phyloP scores from a whole-genome alignment of 2,797 vertebrate species.

The Gymnothorax javanicus region DNA sequence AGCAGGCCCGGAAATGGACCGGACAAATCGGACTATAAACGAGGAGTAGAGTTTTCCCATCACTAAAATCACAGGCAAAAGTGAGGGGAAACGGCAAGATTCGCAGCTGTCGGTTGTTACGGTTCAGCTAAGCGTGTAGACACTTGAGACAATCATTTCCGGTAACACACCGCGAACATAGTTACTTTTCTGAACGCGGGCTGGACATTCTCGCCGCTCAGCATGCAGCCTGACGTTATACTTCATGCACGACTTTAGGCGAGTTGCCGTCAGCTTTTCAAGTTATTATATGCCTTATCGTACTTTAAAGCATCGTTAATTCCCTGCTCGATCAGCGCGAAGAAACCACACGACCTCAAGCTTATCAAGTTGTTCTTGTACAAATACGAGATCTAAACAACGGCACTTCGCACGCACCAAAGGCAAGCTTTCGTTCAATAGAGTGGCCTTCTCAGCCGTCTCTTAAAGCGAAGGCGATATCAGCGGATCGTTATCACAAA shows the following conservation, averaged over 20 bases:
- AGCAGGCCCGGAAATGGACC: neutral
- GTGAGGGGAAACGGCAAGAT: neutral
- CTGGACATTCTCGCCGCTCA: neutral
- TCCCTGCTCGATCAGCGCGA: neutral
- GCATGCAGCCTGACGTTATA: neutral
- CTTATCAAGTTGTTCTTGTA: conserved; percentile 11
- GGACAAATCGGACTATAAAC: neutral
- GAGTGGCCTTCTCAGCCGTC: neutral
- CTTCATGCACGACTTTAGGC: neutral
- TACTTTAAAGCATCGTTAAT: neutral
- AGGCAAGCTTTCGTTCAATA: neutral
- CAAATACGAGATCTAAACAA: conserved; percentile 1
- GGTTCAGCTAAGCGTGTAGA: conserved; percentile 1
- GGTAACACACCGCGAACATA: neutral
- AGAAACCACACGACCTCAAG: neutral
- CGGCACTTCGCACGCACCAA: neutral
- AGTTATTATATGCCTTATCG: neutral
- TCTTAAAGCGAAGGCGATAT: neutral
- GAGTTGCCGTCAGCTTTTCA: neutral
- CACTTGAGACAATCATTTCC: neutral
- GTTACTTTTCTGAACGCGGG: neutral
- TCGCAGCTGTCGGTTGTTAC: neutral
- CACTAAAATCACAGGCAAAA: neutral
- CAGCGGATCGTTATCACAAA: neutral
- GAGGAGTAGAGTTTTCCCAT: neutral